Conservation (phyloP, 2,797 vertebrate genomes). For the Eulemur mongoz region DNA sequence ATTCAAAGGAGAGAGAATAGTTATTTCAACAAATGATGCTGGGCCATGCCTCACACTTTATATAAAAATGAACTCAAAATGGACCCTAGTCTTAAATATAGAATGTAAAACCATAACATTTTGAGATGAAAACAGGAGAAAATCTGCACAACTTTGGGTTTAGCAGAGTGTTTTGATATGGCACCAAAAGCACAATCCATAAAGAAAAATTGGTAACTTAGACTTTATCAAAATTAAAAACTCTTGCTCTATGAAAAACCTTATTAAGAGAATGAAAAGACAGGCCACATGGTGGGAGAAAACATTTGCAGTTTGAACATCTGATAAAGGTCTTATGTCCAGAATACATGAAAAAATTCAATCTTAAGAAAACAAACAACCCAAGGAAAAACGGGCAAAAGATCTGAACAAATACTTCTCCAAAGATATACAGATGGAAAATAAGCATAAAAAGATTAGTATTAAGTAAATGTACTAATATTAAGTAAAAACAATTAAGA, state of each 20-base stretch:
- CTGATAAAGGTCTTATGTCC: background rate
- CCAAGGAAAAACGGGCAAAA: background rate
- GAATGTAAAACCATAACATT: background rate
- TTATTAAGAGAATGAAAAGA: background rate
- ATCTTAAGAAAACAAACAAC: background rate
- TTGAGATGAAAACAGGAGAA: background rate
- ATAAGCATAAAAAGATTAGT: background rate
- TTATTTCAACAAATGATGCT: background rate
- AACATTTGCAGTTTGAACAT: background rate
- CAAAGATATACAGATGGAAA: background rate
- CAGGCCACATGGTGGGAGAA: background rate
- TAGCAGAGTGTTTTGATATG: background rate
- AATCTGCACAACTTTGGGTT: background rate
- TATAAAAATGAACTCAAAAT: background rate
- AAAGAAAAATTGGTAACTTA: background rate
- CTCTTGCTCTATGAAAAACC: background rate
- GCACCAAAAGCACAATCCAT: background rate
- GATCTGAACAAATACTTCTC: background rate
- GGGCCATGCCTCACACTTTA: background rate
- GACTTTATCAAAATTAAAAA: background rate
- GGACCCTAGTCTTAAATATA: background rate
- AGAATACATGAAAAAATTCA: background rate
- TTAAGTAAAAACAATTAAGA: background rate
- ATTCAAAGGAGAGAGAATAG: background rate
- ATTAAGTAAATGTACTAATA: background rate